A percentile compares a stretch with the other conserved stretches of the same genome.
Evolutionary conservation across 2,113 vertebrate genomes (phyloP).

Genomic region (Dasyprocta punctata): DNA sequence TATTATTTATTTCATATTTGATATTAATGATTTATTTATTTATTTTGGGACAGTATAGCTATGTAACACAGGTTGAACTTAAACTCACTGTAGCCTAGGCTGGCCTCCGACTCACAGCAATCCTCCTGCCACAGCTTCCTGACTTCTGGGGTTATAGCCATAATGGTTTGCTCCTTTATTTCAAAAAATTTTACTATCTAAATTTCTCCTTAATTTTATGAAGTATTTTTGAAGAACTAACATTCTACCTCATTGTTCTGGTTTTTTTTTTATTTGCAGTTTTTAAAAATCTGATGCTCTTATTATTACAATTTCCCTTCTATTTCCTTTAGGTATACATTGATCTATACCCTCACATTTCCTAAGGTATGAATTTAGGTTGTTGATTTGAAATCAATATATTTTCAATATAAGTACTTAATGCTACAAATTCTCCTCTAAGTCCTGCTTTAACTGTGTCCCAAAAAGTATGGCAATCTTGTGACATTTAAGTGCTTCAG

Average conservation of each 20-base stretch:
- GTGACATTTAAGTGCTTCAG: neutral
- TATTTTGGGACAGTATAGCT: neutral
- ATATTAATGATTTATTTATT: neutral
- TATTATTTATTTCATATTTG: neutral
- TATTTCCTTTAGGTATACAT: neutral
- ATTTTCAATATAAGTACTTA: neutral
- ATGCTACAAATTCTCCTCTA: neutral
- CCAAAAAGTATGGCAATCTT: neutral
- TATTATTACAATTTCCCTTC: neutral
- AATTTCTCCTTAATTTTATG: neutral
- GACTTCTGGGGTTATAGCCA: neutral
- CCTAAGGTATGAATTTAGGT: neutral
- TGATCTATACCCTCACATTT: neutral
- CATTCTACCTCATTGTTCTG: neutral
- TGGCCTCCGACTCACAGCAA: neutral
- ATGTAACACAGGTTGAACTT: neutral
- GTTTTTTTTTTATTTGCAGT: neutral
- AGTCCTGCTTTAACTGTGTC: neutral
- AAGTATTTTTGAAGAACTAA: neutral
- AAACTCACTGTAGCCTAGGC: neutral
- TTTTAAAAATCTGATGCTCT: neutral
- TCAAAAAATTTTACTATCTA: neutral
- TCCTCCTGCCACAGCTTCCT: neutral
- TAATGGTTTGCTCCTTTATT: neutral
- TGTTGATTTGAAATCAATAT: neutral